Evolutionary conservation across 1,140 invertebrate genomes (phyloP).

Genomic region (Pseudoatta argentina): DNA sequence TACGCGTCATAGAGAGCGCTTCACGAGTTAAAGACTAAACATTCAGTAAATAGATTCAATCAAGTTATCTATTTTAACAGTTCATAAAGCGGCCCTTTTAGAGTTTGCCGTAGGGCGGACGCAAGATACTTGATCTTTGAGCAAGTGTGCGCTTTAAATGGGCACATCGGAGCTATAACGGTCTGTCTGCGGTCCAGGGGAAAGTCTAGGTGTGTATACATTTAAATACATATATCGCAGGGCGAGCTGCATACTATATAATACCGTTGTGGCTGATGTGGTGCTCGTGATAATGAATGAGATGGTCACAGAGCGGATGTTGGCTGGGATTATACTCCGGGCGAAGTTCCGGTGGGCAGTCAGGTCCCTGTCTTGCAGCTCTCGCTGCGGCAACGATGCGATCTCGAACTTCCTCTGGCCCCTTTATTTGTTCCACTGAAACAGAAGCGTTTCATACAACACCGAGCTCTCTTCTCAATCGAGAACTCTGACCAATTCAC

Average conservation of each 20-base stretch:
- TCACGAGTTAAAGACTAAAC: slow-evolving; percentile 12
- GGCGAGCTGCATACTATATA: slow-evolving; percentile 60
- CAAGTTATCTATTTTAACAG: background rate
- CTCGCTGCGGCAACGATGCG: slow-evolving; percentile 90
- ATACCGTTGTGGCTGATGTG: slow-evolving; percentile 84
- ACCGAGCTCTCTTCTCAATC: background rate
- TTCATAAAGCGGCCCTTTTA: slow-evolving; percentile 29
- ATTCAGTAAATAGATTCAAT: background rate
- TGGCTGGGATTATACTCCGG: slow-evolving; percentile 85
- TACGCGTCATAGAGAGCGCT: background rate
- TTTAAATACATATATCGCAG: slow-evolving; percentile 19
- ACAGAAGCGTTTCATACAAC: slow-evolving; percentile 62
- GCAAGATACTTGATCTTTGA: slow-evolving; percentile 39
- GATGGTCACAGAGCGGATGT: slow-evolving; percentile 84
- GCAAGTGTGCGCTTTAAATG: slow-evolving; percentile 49
- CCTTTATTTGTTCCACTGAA: slow-evolving; percentile 93
- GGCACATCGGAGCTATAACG: slow-evolving; percentile 48
- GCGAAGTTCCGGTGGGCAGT: slow-evolving; percentile 88
- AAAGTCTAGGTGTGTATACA: slow-evolving; percentile 43
- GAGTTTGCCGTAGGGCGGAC: background rate
- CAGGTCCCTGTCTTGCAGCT: slow-evolving; percentile 87
- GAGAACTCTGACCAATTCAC: background rate
- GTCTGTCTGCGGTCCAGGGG: slow-evolving; percentile 21
- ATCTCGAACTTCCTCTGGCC: slow-evolving; percentile 89
- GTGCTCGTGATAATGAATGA: slow-evolving; percentile 86